Percentiles rank a stretch among this genome's conserved stretches.
Evolutionary conservation across 1,140 invertebrate genomes (phyloP).

Genomic region (Sitobion miscanthi): DNA sequence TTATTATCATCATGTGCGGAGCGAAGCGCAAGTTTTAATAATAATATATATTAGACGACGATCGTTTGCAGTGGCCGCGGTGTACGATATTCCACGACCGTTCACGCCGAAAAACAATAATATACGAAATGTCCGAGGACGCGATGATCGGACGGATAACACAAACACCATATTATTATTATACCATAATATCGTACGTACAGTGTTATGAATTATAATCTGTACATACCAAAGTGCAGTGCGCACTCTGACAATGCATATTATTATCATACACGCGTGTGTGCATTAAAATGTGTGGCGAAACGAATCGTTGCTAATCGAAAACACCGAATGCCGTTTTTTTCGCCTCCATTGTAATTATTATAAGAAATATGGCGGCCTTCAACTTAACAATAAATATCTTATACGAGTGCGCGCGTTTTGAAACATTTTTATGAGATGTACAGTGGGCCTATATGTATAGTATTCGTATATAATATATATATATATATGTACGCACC

Average conservation of each 20-base stretch:
- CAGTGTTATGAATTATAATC: neutral
- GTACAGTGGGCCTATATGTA: neutral
- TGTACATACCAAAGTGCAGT: neutral
- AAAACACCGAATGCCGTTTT: neutral
- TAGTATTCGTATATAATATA: neutral
- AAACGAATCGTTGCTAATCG: neutral
- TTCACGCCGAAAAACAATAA: neutral
- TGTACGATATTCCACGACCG: too few relatives aligned
- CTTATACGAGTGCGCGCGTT: neutral
- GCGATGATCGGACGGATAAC: neutral
- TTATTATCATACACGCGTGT: neutral
- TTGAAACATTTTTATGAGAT: neutral
- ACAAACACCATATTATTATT: neutral
- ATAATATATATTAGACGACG: too few relatives aligned
- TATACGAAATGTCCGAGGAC: neutral
- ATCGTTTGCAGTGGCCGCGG: neutral
- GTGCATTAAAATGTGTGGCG: neutral
- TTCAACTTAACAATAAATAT: neutral
- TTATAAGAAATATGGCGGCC: neutral
- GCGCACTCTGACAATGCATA: neutral
- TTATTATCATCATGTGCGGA: neutral
- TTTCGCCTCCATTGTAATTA: neutral
- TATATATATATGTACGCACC: neutral
- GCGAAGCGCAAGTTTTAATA: neutral
- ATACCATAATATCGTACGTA: neutral